A percentile compares a stretch with the other conserved stretches of the same genome.
Conservation (phyloP, 2,888 invertebrate genomes). For the Coremacera marginata region DNA sequence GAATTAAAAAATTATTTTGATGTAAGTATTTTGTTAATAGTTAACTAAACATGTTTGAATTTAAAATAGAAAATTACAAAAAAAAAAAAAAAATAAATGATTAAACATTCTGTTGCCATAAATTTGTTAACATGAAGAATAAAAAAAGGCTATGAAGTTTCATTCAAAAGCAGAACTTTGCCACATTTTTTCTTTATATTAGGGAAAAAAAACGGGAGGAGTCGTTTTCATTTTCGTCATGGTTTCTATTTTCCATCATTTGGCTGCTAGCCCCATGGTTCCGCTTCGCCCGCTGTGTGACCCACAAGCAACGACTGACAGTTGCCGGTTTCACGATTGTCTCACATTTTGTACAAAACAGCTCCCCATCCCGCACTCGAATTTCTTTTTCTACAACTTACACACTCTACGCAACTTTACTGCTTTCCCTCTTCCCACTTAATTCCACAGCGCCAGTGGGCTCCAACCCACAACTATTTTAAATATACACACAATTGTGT, state of each 20-base stretch:
- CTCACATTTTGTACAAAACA: slow-evolving; percentile 39
- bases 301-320: slow-evolving; percentile 31
- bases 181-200: slow-evolving; percentile 9
- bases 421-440: slow-evolving; percentile 39
- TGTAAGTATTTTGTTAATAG: neutral
- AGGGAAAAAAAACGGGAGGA: slow-evolving; percentile 49
- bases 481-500: slow-evolving; percentile 32
- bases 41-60: no score
- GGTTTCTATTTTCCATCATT: slow-evolving; percentile 47
- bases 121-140: neutral
- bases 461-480: slow-evolving; percentile 4
- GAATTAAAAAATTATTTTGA: neutral
- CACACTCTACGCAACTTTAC: slow-evolving; percentile 45
- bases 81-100: no score
- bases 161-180: slow-evolving; percentile 8
- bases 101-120: no score
- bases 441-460: neutral
- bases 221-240: slow-evolving; percentile 51
- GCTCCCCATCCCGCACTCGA: slow-evolving; percentile 33
- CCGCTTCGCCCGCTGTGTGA: slow-evolving; percentile 44
- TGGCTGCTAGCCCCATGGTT: slow-evolving; percentile 49
- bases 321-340: slow-evolving; percentile 37
- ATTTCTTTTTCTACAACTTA: neutral
- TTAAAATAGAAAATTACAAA: no score
- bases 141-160: neutral